Evolutionary conservation across 2,113 vertebrate species (phyloP).

Genomic region (Hippotragus niger): DNA sequence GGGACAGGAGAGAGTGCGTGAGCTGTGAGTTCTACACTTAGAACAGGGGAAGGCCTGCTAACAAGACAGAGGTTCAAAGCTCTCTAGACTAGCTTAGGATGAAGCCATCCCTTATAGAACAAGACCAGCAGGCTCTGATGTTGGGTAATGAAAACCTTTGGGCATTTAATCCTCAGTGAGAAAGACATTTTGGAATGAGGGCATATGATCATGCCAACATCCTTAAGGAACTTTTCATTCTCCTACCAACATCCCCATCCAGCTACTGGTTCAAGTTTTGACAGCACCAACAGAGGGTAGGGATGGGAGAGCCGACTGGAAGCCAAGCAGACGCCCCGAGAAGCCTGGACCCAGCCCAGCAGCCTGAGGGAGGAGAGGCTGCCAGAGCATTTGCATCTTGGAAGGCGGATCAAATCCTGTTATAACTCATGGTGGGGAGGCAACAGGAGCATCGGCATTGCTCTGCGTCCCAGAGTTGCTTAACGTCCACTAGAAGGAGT

Average conservation of each 20-base stretch:
- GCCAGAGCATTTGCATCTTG: conserved; percentile 32
- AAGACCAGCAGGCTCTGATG: neutral
- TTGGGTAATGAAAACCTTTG: neutral
- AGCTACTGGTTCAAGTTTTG: neutral
- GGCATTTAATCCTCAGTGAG: neutral
- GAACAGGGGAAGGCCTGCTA: neutral
- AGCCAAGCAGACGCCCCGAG: neutral
- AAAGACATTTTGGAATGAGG: neutral
- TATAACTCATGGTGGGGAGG: neutral
- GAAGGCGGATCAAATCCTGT: neutral
- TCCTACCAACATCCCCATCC: neutral
- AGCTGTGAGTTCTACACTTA: neutral
- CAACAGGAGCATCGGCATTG: neutral
- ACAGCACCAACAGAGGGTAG: neutral
- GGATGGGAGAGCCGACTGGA: neutral
- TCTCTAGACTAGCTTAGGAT: neutral
- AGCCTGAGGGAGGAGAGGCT: neutral
- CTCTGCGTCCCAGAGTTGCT: neutral
- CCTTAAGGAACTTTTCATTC: neutral
- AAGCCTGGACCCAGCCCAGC: neutral
- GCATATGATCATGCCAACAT: neutral
- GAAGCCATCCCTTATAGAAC: neutral
- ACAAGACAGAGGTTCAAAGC: neutral
- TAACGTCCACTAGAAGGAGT: neutral
- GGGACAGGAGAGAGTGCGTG: neutral